A percentile compares a stretch with the other conserved stretches of the same genome.
phyloP scores from a whole-genome alignment of 2,888 invertebrate species.

The Parnassius smintheus region DNA sequence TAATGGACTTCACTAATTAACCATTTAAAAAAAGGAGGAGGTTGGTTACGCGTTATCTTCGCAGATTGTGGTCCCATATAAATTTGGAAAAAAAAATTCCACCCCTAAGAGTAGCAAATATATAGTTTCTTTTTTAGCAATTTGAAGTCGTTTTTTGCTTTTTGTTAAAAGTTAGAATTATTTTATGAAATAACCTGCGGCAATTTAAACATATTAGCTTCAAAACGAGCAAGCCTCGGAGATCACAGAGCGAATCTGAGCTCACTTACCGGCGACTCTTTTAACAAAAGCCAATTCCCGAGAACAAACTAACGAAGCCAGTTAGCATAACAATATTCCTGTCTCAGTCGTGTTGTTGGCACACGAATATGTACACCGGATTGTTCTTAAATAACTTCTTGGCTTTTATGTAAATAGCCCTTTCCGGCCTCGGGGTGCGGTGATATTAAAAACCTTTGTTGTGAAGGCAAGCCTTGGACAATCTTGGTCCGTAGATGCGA shows the following conservation, averaged over 20 bases:
- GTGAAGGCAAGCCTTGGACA: conserved; percentile 44
- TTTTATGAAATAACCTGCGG: conserved; percentile 32
- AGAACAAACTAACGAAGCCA: conserved; percentile 78
- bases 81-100: too few species aligned
- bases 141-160: too few species aligned
- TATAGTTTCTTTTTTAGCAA: too few species aligned
- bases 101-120: too few species aligned
- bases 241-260: conserved; percentile 61
- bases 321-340: conserved; percentile 79
- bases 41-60: too few species aligned
- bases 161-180: too few species aligned
- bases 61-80: too few species aligned
- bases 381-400: conserved; percentile 69
- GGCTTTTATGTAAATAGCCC: conserved; percentile 74
- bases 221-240: conserved; percentile 42
- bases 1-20: too few species aligned
- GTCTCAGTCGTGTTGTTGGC: conserved; percentile 46
- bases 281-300: conserved; percentile 70
- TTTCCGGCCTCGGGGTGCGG: conserved; percentile 63
- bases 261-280: conserved; percentile 56
- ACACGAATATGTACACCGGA: conserved; percentile 55
- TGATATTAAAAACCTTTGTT: conserved; percentile 78
- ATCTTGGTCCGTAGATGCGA: conserved; percentile 44
- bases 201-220: conserved; percentile 58
- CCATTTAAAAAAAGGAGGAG: too few species aligned